phyloP scores from a whole-genome alignment of 2,797 vertebrate species.

The Lepus oiostolus region DNA sequence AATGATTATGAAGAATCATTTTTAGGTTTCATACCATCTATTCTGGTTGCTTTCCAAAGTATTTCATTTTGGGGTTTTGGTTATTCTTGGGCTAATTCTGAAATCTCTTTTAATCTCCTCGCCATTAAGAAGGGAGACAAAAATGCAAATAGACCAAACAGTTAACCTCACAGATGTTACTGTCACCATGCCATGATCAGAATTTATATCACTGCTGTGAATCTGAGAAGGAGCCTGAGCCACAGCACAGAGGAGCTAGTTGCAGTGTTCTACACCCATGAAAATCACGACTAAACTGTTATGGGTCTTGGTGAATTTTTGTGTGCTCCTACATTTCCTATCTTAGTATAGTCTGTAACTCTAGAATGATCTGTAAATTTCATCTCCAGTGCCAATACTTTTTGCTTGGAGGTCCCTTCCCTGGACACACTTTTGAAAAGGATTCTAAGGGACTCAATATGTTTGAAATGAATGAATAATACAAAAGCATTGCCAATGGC shows the following conservation, averaged over 20 bases:
- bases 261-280: not conserved
- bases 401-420: not conserved
- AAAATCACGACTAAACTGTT: not conserved
- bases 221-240: not conserved
- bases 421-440: not conserved
- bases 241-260: not conserved
- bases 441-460: not conserved
- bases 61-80: conserved; percentile 34
- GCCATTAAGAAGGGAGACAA: not conserved
- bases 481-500: not conserved
- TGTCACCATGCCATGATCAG: not conserved
- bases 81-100: conserved; percentile 23
- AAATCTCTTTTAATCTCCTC: not conserved
- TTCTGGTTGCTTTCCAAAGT: not conserved
- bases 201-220: not conserved
- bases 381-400: not conserved
- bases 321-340: not conserved
- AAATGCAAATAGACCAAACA: not conserved
- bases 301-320: not conserved
- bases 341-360: not conserved
- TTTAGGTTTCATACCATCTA: not conserved
- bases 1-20: not conserved
- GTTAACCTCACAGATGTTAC: not conserved
- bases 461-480: not conserved
- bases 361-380: not conserved